A percentile compares a stretch with the other conserved stretches of the same genome.
phyloP scores from a whole-genome alignment of 2,888 invertebrate genomes.

The Clusia tigrina region DNA sequence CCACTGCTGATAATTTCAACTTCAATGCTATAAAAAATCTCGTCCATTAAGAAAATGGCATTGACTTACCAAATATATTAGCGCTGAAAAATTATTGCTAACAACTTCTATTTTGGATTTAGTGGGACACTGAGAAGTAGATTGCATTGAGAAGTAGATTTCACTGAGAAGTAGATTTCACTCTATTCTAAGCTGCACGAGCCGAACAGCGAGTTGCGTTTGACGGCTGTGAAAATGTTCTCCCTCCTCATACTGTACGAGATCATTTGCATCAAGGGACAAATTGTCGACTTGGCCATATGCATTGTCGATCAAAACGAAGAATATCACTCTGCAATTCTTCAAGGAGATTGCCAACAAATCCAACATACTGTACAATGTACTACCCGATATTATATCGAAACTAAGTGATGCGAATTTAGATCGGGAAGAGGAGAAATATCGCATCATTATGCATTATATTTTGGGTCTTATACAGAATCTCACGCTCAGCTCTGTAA shows the following conservation, averaged over 20 bases:
- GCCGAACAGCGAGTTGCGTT: slow-evolving; percentile 75
- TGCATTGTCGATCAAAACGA: slow-evolving; percentile 78
- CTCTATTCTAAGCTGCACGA: slow-evolving; percentile 88
- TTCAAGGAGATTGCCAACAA: slow-evolving; percentile 88
- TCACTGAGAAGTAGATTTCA: too few relatives aligned
- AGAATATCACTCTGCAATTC: slow-evolving; percentile 80
- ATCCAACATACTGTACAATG: slow-evolving; percentile 93
- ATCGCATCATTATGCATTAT: slow-evolving; percentile 80
- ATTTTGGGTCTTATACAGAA: slow-evolving; percentile 78
- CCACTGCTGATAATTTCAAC: too few relatives aligned
- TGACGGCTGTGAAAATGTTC: slow-evolving; percentile 84
- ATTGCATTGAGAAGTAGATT: too few relatives aligned
- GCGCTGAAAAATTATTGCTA: too few relatives aligned
- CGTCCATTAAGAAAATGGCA: too few relatives aligned
- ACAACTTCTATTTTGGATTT: too few relatives aligned
- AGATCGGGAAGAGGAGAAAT: slow-evolving; percentile 76
- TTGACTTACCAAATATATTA: too few relatives aligned
- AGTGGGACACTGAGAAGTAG: too few relatives aligned
- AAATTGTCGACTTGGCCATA: slow-evolving; percentile 83
- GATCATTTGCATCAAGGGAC: slow-evolving; percentile 93
- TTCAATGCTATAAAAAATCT: too few relatives aligned
- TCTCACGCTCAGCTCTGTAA: too few relatives aligned
- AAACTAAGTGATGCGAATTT: slow-evolving; percentile 79
- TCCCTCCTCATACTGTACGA: slow-evolving; percentile 90
- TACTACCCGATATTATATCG: slow-evolving; percentile 93